Evolutionary conservation across 2,113 vertebrate species (phyloP), one percentile per base, ranked within the genome.

Genomic region (Mellivora capensis): DNA sequence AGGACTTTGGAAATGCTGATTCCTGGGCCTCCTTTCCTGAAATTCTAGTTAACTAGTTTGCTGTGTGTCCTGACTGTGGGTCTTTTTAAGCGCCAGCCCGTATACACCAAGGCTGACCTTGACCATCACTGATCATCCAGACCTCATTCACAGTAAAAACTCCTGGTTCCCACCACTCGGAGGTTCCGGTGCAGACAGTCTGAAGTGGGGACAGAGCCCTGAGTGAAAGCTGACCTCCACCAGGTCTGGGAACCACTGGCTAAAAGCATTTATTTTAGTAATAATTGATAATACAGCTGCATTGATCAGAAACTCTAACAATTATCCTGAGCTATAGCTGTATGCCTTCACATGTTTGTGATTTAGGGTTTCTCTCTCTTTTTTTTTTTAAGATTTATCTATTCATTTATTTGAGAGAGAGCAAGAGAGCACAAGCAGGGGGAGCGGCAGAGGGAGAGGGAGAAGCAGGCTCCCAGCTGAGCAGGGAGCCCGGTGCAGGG

Each of bases 401-500:
- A n/a, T 69, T 20, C 21, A 37, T 69, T 69, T 37, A n/a, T 69
- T 17, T 67, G 34, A 37, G 18, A n/a, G 34, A 69, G 17, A 37
- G 67, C 17, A 7, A 69, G 67, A 37, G 67, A 67, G 14, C 62
- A 34, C 62, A 67, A 64, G 18, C 34, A 21, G 34, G 20, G 67
- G 31, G 62, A 34, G 62, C 2, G 2, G 8, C 34, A 37, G 34
- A 37, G 18, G 34, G 34, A 69, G 67, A 69, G 34, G 67, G 34
- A 69, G 67, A 69, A 69, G 34, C 34, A 69, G 34, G 34, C 67
- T 69, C 8, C 67, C 15, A 0, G 3, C 29, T 15, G 5, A 31
- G 29, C 34, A n/a, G 34, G 34, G 15, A 69, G 64, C 64, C 67
- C 1, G 8, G 21, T 0, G 2, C 0, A 4, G 67, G 67, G 3